Percentiles rank a stretch among this genome's conserved stretches.
Evolutionary conservation across 1,140 invertebrate species (phyloP).

Genomic region (Diachasmimorpha longicaudata): DNA sequence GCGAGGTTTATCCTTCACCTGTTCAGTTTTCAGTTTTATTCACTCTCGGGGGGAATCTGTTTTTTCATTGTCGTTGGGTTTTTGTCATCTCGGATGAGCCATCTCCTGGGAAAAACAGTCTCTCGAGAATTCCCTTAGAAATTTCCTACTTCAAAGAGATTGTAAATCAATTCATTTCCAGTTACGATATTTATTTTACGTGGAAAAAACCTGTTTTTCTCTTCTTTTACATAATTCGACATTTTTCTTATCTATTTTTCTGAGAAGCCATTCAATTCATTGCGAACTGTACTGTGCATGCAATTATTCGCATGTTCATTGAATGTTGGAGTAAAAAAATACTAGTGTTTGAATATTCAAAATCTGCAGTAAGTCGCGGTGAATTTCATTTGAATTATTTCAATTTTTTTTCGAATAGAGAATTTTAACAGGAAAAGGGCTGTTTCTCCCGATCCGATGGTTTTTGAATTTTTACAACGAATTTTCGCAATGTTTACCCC

Average conservation of each 20-base stretch:
- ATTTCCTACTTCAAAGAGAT: not conserved
- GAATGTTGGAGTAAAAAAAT: too few relatives aligned
- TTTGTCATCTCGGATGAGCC: not conserved
- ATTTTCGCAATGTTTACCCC: too few relatives aligned
- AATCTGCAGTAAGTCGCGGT: too few relatives aligned
- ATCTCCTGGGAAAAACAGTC: not conserved
- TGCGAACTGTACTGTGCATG: not conserved
- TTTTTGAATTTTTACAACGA: too few relatives aligned
- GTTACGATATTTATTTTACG: not conserved
- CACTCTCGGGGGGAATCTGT: not conserved
- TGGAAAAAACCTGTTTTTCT: not conserved
- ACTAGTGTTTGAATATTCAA: too few relatives aligned
- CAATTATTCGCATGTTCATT: not conserved
- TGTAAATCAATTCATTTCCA: not conserved
- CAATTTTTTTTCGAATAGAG: too few relatives aligned
- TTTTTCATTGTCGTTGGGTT: not conserved
- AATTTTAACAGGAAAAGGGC: too few relatives aligned
- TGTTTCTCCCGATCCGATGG: too few relatives aligned
- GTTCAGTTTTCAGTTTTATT: not conserved
- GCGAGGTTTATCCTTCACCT: conserved; percentile 8
- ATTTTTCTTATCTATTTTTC: not conserved
- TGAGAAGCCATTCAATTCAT: not conserved
- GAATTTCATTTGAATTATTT: too few relatives aligned
- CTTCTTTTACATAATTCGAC: not conserved
- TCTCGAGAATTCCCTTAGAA: not conserved